Percentiles rank a stretch among this genome's conserved stretches.
These are phyloP conservation scores for Podarcis raffonei DNA, from an alignment of 2,113 vertebrate species.

Conservation along the genomic window DNA sequence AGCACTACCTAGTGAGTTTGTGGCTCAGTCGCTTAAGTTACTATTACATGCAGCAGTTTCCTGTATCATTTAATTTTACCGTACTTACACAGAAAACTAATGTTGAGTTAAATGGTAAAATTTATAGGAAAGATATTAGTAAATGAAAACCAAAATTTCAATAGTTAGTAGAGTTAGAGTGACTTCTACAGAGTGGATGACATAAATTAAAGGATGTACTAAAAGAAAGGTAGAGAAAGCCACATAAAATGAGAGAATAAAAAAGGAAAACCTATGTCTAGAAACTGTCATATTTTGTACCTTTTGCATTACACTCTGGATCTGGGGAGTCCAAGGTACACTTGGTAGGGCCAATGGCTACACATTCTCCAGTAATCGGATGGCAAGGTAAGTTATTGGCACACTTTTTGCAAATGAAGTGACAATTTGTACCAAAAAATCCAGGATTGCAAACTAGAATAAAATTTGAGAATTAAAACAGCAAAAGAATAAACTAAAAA, in stretches of 20 bases:
- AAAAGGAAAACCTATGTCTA: background rate
- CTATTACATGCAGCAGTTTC: background rate
- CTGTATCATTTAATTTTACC: background rate
- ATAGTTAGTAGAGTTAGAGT: background rate
- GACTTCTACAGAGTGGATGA: background rate
- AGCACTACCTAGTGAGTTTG: background rate
- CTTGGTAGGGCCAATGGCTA: background rate
- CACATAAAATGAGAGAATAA: background rate
- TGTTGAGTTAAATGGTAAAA: background rate
- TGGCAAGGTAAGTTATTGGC: constrained; percentile 5
- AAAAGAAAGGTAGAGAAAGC: background rate
- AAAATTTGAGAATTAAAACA: constrained; percentile 10
- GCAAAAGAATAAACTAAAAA: background rate
- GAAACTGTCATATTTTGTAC: background rate
- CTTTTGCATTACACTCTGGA: background rate
- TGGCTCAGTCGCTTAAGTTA: background rate
- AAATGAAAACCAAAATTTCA: background rate
- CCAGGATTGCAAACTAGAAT: constrained; percentile 22
- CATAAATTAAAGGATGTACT: background rate
- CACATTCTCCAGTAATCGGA: constrained; percentile 25
- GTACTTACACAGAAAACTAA: background rate
- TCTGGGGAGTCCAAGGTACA: constrained; percentile 21
- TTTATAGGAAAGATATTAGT: background rate
- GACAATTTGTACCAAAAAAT: constrained; percentile 27
- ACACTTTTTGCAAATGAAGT: background rate